Base-by-base conservation (phyloP, 1,140 invertebrate species). In the Drosophila bocqueti region DNA sequence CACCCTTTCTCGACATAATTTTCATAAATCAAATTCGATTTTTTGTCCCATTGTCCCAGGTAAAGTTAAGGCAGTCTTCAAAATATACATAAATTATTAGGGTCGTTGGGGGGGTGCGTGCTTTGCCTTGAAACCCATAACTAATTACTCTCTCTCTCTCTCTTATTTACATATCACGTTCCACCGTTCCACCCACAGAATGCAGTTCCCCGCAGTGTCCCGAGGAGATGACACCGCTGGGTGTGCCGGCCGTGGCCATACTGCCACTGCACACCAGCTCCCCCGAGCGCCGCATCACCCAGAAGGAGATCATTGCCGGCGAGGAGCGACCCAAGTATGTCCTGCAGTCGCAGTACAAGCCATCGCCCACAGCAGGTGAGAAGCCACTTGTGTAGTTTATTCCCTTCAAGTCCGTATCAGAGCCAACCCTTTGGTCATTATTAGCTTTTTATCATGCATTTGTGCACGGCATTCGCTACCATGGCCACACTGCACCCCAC, bases 221-320 rank as follows among this genome's bases (percentile, higher is more conserved):
- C 46, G 92, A 93, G 65, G 91, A 93, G 55, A 64, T 92, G 29
- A 81, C 82, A 46, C 81, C 89, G 6, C 75, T 93, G 7, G 80
- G 83, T 29, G 91, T 93, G 29, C 91, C 93, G 13, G 86, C 92
- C 3, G 92, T 93, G 61, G 90, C 92, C 57, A 52, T 93, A 40
- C 47, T 93, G 47, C 92, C 93, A 5, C 50, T 93, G 50, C 89
- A 93, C 52, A 91, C 91, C 50, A 93, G 81, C 42, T 93, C 92
- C 65, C 92, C 92, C 29, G 92, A 93, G 80, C 89, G 91, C 15
- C 91, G 92, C 46, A 91, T 93, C 45, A 93, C 92, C 61, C 92
- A 93, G 67, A 93, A 93, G 73, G 92, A 93, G 84, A 93, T 93
- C 62, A 92, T 93, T 46, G 92, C 92, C 47, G 92, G 92, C 31